These are phyloP conservation scores for Cosmia pyralina DNA, from an alignment of 2,888 invertebrate genomes.

Conservation along the genomic window DNA sequence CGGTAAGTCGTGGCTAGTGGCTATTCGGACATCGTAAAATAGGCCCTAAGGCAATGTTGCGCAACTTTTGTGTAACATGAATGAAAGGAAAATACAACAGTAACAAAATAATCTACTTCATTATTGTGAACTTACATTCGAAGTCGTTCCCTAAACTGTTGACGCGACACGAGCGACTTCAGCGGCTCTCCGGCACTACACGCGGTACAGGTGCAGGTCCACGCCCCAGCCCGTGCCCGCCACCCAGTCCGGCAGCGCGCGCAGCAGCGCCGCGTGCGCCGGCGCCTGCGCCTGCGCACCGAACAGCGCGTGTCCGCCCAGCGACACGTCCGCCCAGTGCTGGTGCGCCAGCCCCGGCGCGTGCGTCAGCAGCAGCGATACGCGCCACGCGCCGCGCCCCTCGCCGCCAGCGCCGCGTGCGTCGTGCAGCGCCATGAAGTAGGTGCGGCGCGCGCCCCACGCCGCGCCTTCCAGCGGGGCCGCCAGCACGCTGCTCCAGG, in stretches of 20 bases:
- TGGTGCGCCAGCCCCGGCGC: slow-evolving; percentile 35
- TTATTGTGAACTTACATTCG: too few species aligned
- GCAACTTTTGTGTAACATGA: too few species aligned
- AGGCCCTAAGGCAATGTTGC: too few species aligned
- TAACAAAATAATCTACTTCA: too few species aligned
- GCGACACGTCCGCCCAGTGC: slow-evolving; percentile 79
- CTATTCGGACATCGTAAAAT: too few species aligned
- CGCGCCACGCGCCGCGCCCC: slow-evolving; percentile 2
- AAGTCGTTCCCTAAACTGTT: too few species aligned
- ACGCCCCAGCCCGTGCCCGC: slow-evolving; percentile 93
- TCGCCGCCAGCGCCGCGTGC: slow-evolving; percentile 15
- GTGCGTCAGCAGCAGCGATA: slow-evolving; percentile 41
- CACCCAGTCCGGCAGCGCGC: slow-evolving; percentile 82
- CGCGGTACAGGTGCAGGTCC: slow-evolving; percentile 90
- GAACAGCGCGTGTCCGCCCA: slow-evolving; percentile 90
- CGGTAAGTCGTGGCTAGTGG: too few species aligned
- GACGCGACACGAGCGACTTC: too few species aligned
- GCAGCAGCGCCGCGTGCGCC: slow-evolving; percentile 86
- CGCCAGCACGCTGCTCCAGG: slow-evolving; percentile 91
- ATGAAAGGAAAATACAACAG: too few species aligned
- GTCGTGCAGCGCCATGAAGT: slow-evolving; percentile 73
- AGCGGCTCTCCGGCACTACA: slow-evolving; percentile 3
- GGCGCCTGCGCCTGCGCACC: slow-evolving; percentile 88
- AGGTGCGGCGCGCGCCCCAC: slow-evolving; percentile 80
- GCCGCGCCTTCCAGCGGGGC: slow-evolving; percentile 81